Percentiles rank a stretch among this genome's conserved stretches.
phyloP scores from a whole-genome alignment of 1,140 invertebrate genomes.

The Musca domestica region DNA sequence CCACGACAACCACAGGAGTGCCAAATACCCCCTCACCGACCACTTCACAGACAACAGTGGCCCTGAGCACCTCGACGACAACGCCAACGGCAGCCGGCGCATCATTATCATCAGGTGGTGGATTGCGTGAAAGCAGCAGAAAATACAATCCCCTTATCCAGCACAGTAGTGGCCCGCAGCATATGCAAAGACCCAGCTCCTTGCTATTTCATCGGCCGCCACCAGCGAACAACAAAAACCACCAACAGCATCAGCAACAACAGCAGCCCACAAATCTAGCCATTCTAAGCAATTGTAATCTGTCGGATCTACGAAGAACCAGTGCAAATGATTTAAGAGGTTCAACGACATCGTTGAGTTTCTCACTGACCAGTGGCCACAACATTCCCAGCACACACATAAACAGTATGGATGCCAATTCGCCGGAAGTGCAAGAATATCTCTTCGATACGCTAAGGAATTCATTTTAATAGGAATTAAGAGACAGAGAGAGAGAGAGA shows the following conservation, averaged over 20 bases:
- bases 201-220: neutral
- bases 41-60: neutral
- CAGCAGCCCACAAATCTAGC: constrained; percentile 5
- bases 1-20: neutral
- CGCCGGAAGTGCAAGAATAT: constrained; percentile 62
- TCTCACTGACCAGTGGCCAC: constrained; percentile 40
- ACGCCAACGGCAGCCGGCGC: neutral
- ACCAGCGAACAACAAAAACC: neutral
- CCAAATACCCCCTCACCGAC: constrained; percentile 12
- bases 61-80: neutral
- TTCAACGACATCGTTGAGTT: constrained; percentile 32
- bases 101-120: neutral
- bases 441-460: constrained; percentile 63
- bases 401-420: constrained; percentile 58
- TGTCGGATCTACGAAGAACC: neutral
- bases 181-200: neutral
- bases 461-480: constrained; percentile 52
- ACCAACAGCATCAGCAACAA: neutral
- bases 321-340: constrained; percentile 16
- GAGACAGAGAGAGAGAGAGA: neutral
- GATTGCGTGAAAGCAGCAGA: too few species aligned
- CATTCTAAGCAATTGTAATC: neutral
- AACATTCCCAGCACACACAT: constrained; percentile 49
- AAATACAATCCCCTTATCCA: neutral
- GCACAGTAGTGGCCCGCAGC: neutral